Evolutionary conservation across 2,888 invertebrate species (phyloP).

Genomic region (Clepsis dumicolana): DNA sequence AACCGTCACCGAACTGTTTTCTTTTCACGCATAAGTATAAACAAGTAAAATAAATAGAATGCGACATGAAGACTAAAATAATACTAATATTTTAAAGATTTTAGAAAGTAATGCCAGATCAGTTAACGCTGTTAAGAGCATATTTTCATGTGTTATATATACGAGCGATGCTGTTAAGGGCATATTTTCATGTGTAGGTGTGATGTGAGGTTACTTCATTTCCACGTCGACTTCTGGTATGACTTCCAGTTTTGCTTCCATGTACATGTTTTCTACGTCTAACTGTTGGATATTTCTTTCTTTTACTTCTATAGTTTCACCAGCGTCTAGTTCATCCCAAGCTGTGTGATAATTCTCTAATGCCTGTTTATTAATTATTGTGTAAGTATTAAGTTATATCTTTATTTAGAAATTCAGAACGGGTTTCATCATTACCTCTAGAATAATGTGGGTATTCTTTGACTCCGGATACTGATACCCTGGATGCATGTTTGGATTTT

Average conservation of each 20-base stretch:
- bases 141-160: too few species aligned
- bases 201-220: slow-evolving; percentile 55
- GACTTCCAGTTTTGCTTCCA: slow-evolving; percentile 60
- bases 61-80: too few species aligned
- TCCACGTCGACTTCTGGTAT: slow-evolving; percentile 57
- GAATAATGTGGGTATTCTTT: slow-evolving; percentile 56
- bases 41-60: too few species aligned
- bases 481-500: slow-evolving; percentile 70
- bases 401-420: neutral
- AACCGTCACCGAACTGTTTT: too few species aligned
- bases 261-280: slow-evolving; percentile 56
- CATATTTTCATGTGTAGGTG: neutral
- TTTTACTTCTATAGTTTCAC: slow-evolving; percentile 59
- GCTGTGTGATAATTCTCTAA: slow-evolving; percentile 49
- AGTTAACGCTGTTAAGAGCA: too few species aligned
- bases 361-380: slow-evolving; percentile 7
- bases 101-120: too few species aligned
- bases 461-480: slow-evolving; percentile 70
- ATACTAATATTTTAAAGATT: too few species aligned
- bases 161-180: too few species aligned
- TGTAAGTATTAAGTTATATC: neutral
- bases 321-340: slow-evolving; percentile 64
- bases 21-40: too few species aligned
- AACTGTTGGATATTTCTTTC: slow-evolving; percentile 55
- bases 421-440: slow-evolving; percentile 53